These are phyloP conservation scores for Augochlora pura DNA, from an alignment of 1,140 invertebrate genomes.

Conservation along the genomic window DNA sequence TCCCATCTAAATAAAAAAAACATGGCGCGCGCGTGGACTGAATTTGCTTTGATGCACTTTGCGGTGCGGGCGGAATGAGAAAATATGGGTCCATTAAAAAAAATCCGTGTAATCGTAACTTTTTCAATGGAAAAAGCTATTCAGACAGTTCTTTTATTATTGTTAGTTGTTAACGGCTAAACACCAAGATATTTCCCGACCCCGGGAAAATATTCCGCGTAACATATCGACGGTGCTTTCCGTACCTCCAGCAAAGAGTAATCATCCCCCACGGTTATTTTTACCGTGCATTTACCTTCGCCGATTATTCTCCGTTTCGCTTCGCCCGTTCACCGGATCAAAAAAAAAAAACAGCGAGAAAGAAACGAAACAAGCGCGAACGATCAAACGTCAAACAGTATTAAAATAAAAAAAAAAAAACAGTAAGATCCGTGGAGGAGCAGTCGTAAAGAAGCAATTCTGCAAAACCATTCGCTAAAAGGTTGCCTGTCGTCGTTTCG, in stretches of 20 bases:
- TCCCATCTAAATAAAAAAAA: constrained; percentile 4
- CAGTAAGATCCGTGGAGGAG: too few relatives aligned
- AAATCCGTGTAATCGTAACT: constrained; percentile 4
- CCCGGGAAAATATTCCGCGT: background rate
- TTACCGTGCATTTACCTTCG: background rate
- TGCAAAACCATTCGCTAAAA: background rate
- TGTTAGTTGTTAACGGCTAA: background rate
- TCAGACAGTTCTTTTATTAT: background rate
- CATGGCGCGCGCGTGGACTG: background rate
- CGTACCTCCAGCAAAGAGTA: background rate
- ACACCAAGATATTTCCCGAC: background rate
- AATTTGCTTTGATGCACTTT: constrained; percentile 4
- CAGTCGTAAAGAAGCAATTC: background rate
- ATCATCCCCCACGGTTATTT: background rate
- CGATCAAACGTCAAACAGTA: too few relatives aligned
- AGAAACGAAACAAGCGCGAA: too few relatives aligned
- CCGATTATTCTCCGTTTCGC: too few relatives aligned
- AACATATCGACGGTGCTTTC: background rate
- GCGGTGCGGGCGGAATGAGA: background rate
- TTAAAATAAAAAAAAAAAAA: too few relatives aligned
- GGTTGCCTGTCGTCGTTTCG: too few relatives aligned
- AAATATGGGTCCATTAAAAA: constrained; percentile 2
- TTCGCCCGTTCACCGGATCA: too few relatives aligned
- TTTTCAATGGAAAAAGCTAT: constrained; percentile 1
- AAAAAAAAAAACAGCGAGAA: too few relatives aligned